Percentiles rank a stretch among this genome's conserved stretches.
Evolutionary conservation across 2,888 invertebrate genomes (phyloP).

Genomic region (Osmoderma eremita): DNA sequence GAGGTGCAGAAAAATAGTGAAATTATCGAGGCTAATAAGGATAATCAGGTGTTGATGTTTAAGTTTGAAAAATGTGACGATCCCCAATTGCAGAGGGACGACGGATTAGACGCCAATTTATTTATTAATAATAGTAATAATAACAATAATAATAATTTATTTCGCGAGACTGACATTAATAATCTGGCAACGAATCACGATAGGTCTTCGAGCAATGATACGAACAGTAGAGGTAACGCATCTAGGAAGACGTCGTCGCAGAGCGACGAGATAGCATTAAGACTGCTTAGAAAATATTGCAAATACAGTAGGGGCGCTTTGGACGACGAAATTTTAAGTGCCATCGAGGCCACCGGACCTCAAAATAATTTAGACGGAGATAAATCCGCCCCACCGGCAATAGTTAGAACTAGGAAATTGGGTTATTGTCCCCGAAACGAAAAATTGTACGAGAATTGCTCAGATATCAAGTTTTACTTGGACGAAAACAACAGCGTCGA

Average conservation of each 20-base stretch:
- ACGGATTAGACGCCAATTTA: conserved; percentile 54
- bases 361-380: conserved; percentile 34
- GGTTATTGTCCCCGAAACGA: conserved; percentile 59
- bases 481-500: conserved; percentile 55
- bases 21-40: conserved; percentile 43
- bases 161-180: conserved; percentile 54
- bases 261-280: conserved; percentile 62
- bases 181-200: conserved; percentile 43
- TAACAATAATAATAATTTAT: conserved; percentile 52
- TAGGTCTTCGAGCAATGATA: conserved; percentile 24
- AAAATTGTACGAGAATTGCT: conserved; percentile 61
- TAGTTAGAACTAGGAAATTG: conserved; percentile 53
- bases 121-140: conserved; percentile 61
- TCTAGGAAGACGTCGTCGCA: conserved; percentile 56
- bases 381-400: conserved; percentile 37
- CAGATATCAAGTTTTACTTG: conserved; percentile 53
- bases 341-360: conserved; percentile 55
- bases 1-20: conserved; percentile 45
- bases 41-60: conserved; percentile 47
- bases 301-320: conserved; percentile 61
- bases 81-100: conserved; percentile 43
- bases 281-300: conserved; percentile 62
- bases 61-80: conserved; percentile 46
- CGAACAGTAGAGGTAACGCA: conserved; percentile 25
- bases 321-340: conserved; percentile 60